phyloP scores from a whole-genome alignment of 2,888 invertebrate species.

The Chrysina gloriosa region DNA sequence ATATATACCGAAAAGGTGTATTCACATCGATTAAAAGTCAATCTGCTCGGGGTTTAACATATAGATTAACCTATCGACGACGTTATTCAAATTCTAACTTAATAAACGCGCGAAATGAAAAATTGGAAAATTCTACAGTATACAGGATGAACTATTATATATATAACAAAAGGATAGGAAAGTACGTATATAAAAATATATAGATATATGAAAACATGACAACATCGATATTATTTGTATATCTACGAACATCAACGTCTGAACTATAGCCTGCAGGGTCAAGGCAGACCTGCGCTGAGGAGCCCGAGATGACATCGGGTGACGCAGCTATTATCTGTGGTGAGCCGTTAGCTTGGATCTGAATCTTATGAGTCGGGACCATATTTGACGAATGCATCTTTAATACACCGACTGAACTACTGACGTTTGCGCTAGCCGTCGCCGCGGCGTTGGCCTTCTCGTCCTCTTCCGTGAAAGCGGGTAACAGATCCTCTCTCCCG shows the following conservation, averaged over 20 bases:
- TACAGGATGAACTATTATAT: conserved; percentile 20
- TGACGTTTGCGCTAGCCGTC: conserved; percentile 66
- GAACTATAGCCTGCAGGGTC: conserved; percentile 76
- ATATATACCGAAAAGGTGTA: too few relatives aligned
- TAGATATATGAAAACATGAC: conserved; percentile 46
- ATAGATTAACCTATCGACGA: too few relatives aligned
- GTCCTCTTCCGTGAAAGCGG: conserved; percentile 93
- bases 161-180: conserved; percentile 26
- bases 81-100: too few relatives aligned
- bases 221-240: conserved; percentile 50
- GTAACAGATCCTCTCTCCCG: conserved; percentile 93
- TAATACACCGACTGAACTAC: conserved; percentile 66
- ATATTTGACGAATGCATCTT: conserved; percentile 66
- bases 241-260: conserved; percentile 80
- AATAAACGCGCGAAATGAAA: too few relatives aligned
- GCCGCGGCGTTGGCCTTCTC: conserved; percentile 78
- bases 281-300: conserved; percentile 80
- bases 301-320: conserved; percentile 65
- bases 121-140: too few relatives aligned
- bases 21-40: too few relatives aligned
- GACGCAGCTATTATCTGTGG: conserved; percentile 67
- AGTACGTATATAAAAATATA: conserved; percentile 6
- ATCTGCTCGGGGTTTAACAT: too few relatives aligned
- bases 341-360: conserved; percentile 67
- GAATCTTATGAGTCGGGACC: conserved; percentile 65